Evolutionary conservation across 2,888 invertebrate genomes (phyloP), one percentile per base, ranked within the genome.

Genomic region (Amphimallon solstitiale): DNA sequence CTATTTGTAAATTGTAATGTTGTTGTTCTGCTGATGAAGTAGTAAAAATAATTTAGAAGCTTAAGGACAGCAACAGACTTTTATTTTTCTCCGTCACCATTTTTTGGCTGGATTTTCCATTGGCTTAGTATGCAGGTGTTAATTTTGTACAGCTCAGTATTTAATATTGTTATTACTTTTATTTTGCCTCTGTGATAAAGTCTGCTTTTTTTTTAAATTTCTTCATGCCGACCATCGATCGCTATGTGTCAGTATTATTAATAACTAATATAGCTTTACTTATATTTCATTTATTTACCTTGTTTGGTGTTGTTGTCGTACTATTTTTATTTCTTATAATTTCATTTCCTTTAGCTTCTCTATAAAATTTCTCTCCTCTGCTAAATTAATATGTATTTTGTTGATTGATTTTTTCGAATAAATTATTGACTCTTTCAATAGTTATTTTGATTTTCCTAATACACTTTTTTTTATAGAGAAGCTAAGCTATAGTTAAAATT

Each of bases 331-430:
- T 73, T 76, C 77, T 78, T 68, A 77, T 78, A 79, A 77, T 79
- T 73, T 78, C 76, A 75, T 80, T 81, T 79, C 38, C 78, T 74
- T 74, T 79, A 79, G 81, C 81, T 82, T 82, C 81, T 82, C 81
- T 80, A 79, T 79, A 76, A 74, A 65, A 69, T 68, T 64, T 23
- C 14, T 4, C 7, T 6, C 21, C 15, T 12, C 14, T 14, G 19
- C 43, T 66, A 61, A 12, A 38, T 38, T 43, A 19, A 40, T 52
- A 34, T 61, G 51, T 66, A 49, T 43, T 43, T 2, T 60, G 59
- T 62, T 46, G 17, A n/a, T 45, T 52, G 21, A 48, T 17, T 51
- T 38, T 7, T 4, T 45, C 48, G 14, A 66, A 66, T 66, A 66
- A 66, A 66, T 56, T 29, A 34, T 54, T 66, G 29, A 66, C 35